phyloP scores from a whole-genome alignment of 2,888 invertebrate genomes.

The Sicus ferrugineus region DNA sequence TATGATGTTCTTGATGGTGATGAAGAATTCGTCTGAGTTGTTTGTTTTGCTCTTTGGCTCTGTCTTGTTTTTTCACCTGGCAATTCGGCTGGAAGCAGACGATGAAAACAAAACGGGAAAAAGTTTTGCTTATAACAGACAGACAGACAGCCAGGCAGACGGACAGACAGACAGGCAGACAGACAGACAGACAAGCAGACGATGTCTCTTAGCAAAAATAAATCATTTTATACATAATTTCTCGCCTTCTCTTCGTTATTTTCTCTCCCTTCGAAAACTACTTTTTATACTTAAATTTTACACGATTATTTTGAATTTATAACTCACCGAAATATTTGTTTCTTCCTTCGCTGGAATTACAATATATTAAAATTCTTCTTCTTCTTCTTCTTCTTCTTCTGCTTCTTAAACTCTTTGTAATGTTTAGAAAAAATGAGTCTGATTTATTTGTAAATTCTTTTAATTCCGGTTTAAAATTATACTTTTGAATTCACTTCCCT shows the following conservation, averaged over 20 bases:
- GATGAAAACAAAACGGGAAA: constrained; percentile 36
- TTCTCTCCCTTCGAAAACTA: too few species aligned
- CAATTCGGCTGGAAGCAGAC: constrained; percentile 32
- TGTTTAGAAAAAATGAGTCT: too few species aligned
- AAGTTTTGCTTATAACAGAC: background rate
- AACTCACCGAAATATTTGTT: too few species aligned
- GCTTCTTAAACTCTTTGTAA: background rate
- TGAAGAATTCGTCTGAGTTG: too few species aligned
- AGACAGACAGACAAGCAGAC: background rate
- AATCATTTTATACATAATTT: background rate
- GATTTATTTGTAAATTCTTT: too few species aligned
- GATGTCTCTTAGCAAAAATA: background rate
- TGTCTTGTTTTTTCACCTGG: constrained; percentile 4
- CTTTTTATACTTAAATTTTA: too few species aligned
- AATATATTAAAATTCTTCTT: background rate
- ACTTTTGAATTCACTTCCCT: too few species aligned
- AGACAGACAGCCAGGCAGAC: background rate
- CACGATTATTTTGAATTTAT: background rate
- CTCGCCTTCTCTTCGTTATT: background rate
- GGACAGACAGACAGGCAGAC: background rate
- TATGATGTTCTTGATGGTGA: constrained; percentile 3
- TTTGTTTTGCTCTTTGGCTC: background rate
- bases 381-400: background rate
- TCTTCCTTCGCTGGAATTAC: too few species aligned
- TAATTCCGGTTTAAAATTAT: too few species aligned